Base-by-base conservation (phyloP, 2,888 invertebrate genomes). In the Hirtodrosophila duncani region DNA sequence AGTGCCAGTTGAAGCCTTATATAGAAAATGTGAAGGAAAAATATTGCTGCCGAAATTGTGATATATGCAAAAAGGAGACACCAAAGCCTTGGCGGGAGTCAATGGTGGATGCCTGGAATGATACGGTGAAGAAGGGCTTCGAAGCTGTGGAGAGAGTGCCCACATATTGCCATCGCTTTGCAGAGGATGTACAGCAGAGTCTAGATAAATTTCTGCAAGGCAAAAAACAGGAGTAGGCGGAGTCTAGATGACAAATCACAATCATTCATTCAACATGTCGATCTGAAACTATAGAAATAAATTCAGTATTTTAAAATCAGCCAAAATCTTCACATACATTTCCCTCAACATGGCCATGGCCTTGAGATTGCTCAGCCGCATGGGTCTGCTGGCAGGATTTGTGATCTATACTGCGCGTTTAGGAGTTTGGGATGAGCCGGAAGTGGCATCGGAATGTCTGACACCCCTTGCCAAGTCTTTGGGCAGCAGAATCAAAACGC, bases 11-110 rank as follows among this genome's bases (percentile, higher is more conserved):
- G 3, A 29, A 33, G 7, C 68, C 62, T 2, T 52, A 33, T 6
- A 3, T 16, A 0, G 27, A 39, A 0, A 9, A 45, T 3, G 1
- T 72, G 0, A 59, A 42, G 11, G 1, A 50, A 0, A 56, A 20
- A 17, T 55, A 31, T 6, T 58, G 58, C 7, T 20, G 16, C 8
- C 26, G 10, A 6, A 29, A 17, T 5, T 33, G 36, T 6, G 10
- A 10, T 0, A 11, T 3, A 1, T 46, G 45, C 9, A 17, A 27
- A 3, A n/a, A 23, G 1, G 23, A 36, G 0, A 9, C 16, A 3
- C n/a, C 7, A 1, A 67, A 50, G 13, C 11, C 57, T n/a, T 71
- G 51, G 51, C 56, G 57, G 0, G 64, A 69, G 30, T 38, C 56
- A 3, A 53, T 43, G 37, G 39, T 48, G 3, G 51, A 64, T 11